Evolutionary conservation across 2,113 vertebrate species (phyloP).

Genomic region (Notiomystis cincta): DNA sequence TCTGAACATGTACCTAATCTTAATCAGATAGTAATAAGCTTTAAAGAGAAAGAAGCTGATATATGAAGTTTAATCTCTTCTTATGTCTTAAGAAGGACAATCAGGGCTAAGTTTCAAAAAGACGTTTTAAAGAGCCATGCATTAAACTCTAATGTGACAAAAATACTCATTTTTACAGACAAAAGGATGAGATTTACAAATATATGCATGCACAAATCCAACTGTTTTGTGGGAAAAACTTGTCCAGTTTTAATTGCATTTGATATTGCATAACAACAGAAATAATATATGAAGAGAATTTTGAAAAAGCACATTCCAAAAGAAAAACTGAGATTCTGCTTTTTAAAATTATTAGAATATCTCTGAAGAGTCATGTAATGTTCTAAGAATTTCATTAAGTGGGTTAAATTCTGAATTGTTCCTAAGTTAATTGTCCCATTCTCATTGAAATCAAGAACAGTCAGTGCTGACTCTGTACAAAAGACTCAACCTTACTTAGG

Average conservation of each 20-base stretch:
- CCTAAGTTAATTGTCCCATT: neutral
- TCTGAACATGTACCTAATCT: neutral
- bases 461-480: neutral
- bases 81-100: slow-evolving; percentile 9
- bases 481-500: neutral
- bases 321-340: neutral
- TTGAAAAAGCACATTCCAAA: neutral
- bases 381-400: neutral
- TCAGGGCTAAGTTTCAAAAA: neutral
- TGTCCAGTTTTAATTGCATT: neutral
- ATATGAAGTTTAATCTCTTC: slow-evolving; percentile 41
- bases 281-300: neutral
- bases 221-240: neutral
- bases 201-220: neutral
- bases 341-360: neutral
- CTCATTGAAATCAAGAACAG: neutral
- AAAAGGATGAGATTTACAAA: neutral
- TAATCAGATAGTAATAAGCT: slow-evolving; percentile 44
- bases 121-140: neutral
- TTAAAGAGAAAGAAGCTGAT: slow-evolving; percentile 18
- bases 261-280: neutral
- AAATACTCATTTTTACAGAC: neutral
- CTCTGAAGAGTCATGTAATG: neutral
- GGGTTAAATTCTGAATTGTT: neutral
- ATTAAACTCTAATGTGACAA: neutral